Evolutionary conservation across 92 coral and sea anemone species (phyloP).

Genomic region (Scolanthus callimorphus): DNA sequence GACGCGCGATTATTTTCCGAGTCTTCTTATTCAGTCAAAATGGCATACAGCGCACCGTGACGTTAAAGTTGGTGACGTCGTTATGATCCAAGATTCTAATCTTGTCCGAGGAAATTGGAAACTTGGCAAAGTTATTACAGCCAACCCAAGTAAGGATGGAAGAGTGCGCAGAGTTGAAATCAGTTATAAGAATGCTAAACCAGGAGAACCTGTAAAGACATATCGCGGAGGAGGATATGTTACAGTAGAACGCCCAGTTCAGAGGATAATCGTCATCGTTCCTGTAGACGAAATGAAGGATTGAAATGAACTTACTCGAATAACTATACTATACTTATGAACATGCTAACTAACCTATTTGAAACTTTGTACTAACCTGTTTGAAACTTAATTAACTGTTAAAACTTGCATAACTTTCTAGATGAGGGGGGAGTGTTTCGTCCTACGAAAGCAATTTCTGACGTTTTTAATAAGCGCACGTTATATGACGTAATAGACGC

Average conservation of each 20-base stretch:
- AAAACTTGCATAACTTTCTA: no score
- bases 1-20: no score
- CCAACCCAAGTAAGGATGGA: conserved; percentile 25
- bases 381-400: no score
- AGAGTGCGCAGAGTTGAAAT: conserved; percentile 40
- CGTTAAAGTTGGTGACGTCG: conserved; percentile 10
- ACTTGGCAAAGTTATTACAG: conserved; percentile 27
- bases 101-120: conserved; percentile 29
- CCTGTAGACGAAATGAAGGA: conserved; percentile 33
- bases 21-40: conserved; percentile 13
- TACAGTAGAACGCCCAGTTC: conserved; percentile 41
- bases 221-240: conserved; percentile 35
- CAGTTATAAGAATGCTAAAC: conserved; percentile 40
- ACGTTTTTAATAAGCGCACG: no score
- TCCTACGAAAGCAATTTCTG: no score
- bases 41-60: conserved; percentile 20
- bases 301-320: no score
- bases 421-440: no score
- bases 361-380: no score
- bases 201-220: conserved; percentile 31
- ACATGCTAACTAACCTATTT: no score
- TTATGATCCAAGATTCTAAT: conserved; percentile 16
- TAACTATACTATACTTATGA: no score
- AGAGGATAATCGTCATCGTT: conserved; percentile 33
- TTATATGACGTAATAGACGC: no score